Evolutionary conservation across 1,140 invertebrate species (phyloP).

Genomic region (Trichonephila clavata): DNA sequence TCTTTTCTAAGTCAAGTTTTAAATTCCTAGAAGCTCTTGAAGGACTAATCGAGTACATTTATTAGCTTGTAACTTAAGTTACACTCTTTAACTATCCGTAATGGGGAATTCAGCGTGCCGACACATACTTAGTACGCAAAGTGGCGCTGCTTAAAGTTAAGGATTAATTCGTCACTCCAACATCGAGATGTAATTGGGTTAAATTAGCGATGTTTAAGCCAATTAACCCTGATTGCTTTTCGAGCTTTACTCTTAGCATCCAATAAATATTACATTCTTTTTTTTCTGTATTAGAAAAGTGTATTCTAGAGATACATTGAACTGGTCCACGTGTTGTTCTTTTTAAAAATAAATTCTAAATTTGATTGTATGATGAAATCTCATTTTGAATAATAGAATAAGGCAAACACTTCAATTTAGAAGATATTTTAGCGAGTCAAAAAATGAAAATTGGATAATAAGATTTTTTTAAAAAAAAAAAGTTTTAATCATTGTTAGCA

Average conservation of each 20-base stretch:
- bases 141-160: slow-evolving; percentile 31
- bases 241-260: neutral
- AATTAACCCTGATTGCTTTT: slow-evolving; percentile 53
- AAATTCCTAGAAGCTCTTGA: neutral
- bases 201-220: slow-evolving; percentile 56
- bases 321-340: too few relatives aligned
- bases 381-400: too few relatives aligned
- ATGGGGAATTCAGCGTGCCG: slow-evolving; percentile 4
- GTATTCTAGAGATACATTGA: too few relatives aligned
- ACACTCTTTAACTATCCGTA: slow-evolving; percentile 31
- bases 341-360: too few relatives aligned
- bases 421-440: too few relatives aligned
- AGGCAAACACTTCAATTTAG: too few relatives aligned
- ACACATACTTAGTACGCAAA: slow-evolving; percentile 22
- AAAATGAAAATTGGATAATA: too few relatives aligned
- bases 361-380: too few relatives aligned
- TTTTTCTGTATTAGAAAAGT: neutral
- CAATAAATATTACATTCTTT: neutral
- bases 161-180: slow-evolving; percentile 59
- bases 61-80: slow-evolving; percentile 6
- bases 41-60: slow-evolving; percentile 1
- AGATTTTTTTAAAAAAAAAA: too few relatives aligned
- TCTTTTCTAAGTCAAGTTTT: neutral
- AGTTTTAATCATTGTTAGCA: too few relatives aligned
- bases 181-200: slow-evolving; percentile 51